Percentiles rank a stretch among this genome's conserved stretches.
phyloP scores from a whole-genome alignment of 2,888 invertebrate species.

The Argyresthia goedartella region DNA sequence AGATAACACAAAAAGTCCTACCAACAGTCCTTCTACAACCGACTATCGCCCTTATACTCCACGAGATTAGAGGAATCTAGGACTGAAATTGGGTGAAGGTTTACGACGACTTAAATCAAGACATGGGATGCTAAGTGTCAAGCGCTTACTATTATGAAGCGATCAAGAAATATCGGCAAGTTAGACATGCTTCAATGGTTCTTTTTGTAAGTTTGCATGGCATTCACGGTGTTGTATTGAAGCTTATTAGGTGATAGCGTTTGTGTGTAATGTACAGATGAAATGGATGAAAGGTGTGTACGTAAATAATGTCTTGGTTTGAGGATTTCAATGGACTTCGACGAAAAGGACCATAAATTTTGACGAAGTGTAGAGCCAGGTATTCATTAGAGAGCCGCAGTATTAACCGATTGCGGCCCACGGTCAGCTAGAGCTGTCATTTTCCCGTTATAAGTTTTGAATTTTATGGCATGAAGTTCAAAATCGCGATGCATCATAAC shows the following conservation, averaged over 20 bases:
- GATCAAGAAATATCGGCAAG: conserved; percentile 43
- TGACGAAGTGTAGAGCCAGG: too few relatives aligned
- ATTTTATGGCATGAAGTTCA: too few relatives aligned
- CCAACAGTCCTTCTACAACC: not conserved
- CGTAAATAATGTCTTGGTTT: too few relatives aligned
- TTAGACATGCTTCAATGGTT: conserved; percentile 39
- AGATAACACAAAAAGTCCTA: conserved; percentile 10
- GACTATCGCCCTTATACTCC: not conserved
- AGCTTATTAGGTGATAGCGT: too few relatives aligned
- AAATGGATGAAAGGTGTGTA: too few relatives aligned
- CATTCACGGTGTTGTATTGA: conserved; percentile 5
- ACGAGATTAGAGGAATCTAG: not conserved
- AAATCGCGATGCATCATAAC: too few relatives aligned
- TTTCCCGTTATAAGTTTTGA: too few relatives aligned
- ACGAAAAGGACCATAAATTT: too few relatives aligned
- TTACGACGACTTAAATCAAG: not conserved
- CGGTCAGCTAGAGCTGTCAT: too few relatives aligned
- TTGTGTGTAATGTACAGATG: not conserved
- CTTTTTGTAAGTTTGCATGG: conserved; percentile 14
- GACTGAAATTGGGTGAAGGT: not conserved
- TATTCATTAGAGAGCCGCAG: too few relatives aligned
- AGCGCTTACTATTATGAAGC: conserved; percentile 42
- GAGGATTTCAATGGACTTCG: too few relatives aligned
- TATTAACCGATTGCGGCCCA: too few relatives aligned
- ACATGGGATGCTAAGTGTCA: conserved; percentile 14